Percentiles rank a stretch among this genome's conserved stretches.
Conservation (phyloP, 2,113 vertebrate species). For the Sinosuthora webbiana region DNA sequence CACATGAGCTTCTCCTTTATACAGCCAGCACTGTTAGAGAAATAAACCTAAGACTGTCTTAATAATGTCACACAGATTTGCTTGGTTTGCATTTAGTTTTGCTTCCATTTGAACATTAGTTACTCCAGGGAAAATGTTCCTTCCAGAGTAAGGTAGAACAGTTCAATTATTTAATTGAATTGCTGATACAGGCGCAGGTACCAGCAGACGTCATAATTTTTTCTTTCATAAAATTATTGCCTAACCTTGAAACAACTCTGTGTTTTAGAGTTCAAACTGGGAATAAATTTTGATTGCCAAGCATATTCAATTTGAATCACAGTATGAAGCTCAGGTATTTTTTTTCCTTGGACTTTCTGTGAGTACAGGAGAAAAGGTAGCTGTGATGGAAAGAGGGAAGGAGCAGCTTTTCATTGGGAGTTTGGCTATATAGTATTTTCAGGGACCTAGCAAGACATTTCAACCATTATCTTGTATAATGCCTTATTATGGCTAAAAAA, state of each 20-base stretch:
- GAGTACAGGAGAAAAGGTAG: neutral
- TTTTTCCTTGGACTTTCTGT: neutral
- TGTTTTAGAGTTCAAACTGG: neutral
- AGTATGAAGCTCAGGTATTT: neutral
- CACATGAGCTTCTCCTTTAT: neutral
- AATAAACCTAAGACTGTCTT: neutral
- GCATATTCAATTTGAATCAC: neutral
- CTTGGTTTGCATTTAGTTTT: neutral
- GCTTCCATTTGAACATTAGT: neutral
- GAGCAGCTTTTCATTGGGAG: fast-evolving
- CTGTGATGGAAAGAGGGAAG: neutral
- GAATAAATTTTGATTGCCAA: neutral
- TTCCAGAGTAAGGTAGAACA: neutral
- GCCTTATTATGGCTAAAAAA: neutral
- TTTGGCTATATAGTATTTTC: neutral
- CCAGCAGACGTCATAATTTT: neutral
- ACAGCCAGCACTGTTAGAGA: neutral
- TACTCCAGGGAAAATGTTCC: neutral
- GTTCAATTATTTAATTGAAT: constrained; percentile 10
- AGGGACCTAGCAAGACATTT: neutral
- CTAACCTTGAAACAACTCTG: neutral
- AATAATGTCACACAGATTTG: neutral
- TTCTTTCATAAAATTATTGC: neutral
- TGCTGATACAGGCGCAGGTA: neutral
- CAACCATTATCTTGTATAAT: neutral